A percentile compares a stretch with the other conserved stretches of the same genome.
These are phyloP conservation scores for Synanceia verrucosa DNA, from an alignment of 2,797 vertebrate genomes.

Conservation along the genomic window DNA sequence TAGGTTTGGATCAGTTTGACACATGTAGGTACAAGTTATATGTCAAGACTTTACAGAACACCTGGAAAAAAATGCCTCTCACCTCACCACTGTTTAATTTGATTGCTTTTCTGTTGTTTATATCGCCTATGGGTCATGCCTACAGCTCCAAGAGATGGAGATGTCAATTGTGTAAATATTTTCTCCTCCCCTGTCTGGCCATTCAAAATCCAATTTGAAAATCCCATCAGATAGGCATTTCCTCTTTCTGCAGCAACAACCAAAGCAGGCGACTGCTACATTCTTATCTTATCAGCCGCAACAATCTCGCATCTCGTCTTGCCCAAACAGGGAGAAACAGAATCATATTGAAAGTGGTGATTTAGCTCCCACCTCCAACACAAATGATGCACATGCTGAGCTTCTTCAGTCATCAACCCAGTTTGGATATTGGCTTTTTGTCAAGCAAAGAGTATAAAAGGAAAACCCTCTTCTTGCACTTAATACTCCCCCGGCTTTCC, in stretches of 20 bases:
- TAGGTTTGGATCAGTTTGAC: not conserved
- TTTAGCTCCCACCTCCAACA: constrained; percentile 64
- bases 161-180: constrained; percentile 73
- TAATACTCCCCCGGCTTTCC: constrained; percentile 53
- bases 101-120: constrained; percentile 44
- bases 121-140: constrained; percentile 27
- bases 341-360: constrained; percentile 68
- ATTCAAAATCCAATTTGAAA: constrained; percentile 83
- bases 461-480: constrained; percentile 59
- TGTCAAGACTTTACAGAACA: not conserved
- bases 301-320: constrained; percentile 82
- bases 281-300: constrained; percentile 84
- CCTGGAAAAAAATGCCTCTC: not conserved
- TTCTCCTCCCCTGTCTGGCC: constrained; percentile 69
- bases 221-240: constrained; percentile 83
- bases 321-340: constrained; percentile 83
- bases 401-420: constrained; percentile 22
- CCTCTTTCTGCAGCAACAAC: constrained; percentile 78
- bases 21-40: not conserved
- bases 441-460: constrained; percentile 46
- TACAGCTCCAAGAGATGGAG: constrained; percentile 54
- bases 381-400: constrained; percentile 39
- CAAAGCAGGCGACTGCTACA: constrained; percentile 71
- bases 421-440: constrained; percentile 41
- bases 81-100: constrained; percentile 23